Evolutionary conservation across 1,140 invertebrate genomes (phyloP).

Genomic region (Vollenhovia emeryi): DNA sequence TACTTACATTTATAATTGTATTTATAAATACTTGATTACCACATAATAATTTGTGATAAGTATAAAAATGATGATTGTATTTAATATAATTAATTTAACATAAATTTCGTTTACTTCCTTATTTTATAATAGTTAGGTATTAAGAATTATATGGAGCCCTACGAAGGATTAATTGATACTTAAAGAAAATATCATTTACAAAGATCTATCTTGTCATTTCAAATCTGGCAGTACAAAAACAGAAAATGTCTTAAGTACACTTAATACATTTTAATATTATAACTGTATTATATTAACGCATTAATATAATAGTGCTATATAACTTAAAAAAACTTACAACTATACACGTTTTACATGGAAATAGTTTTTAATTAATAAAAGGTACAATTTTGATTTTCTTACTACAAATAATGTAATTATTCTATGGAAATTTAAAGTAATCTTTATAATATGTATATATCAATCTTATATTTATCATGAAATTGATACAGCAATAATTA

Average conservation of each 20-base stretch:
- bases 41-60: slow-evolving; percentile 29
- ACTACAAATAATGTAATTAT: slow-evolving; percentile 27
- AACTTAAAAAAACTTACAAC: background rate
- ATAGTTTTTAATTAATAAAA: background rate
- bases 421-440: background rate
- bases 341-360: slow-evolving; percentile 17
- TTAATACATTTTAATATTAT: slow-evolving; percentile 37
- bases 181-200: slow-evolving; percentile 12
- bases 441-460: slow-evolving; percentile 36
- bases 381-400: background rate
- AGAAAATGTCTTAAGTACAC: background rate
- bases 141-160: slow-evolving; percentile 21
- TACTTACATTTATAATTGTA: slow-evolving; percentile 10
- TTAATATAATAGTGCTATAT: slow-evolving; percentile 11
- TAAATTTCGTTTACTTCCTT: background rate
- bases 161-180: background rate
- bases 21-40: slow-evolving; percentile 14
- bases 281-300: background rate
- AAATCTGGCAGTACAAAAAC: slow-evolving; percentile 6
- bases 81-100: slow-evolving; percentile 26
- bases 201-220: slow-evolving; percentile 43
- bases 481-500: slow-evolving; percentile 14
- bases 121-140: background rate
- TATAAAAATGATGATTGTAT: slow-evolving; percentile 38
- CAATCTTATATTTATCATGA: background rate